A percentile compares a stretch with the other conserved stretches of the same genome.
Conservation (phyloP, 2,888 invertebrate species). For the Galerucella calmariensis region DNA sequence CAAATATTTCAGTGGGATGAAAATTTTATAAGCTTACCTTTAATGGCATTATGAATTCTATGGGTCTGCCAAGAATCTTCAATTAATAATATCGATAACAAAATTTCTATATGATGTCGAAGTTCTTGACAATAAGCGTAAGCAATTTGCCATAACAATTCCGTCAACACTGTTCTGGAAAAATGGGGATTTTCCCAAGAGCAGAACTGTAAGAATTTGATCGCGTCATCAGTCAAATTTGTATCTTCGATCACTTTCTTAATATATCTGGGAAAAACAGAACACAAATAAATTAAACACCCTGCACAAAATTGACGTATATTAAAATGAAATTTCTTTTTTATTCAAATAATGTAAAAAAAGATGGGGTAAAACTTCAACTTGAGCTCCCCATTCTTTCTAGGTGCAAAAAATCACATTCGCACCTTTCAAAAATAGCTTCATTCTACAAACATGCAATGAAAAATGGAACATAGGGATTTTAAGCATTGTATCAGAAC, state of each 20-base stretch:
- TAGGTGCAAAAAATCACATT: no score
- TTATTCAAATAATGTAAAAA: no score
- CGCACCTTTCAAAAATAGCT: no score
- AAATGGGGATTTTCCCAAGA: slow-evolving; percentile 98
- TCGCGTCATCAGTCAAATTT: slow-evolving; percentile 90
- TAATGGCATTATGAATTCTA: slow-evolving; percentile 92
- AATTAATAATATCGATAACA: slow-evolving; percentile 86
- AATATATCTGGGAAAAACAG: slow-evolving; percentile 74
- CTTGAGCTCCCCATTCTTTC: no score
- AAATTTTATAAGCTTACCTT: slow-evolving; percentile 65
- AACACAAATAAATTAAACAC: background rate
- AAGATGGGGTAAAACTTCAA: no score
- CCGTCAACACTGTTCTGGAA: slow-evolving; percentile 88
- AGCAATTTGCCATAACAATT: slow-evolving; percentile 90
- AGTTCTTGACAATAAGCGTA: slow-evolving; percentile 95
- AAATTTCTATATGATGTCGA: slow-evolving; percentile 89
- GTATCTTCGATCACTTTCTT: slow-evolving; percentile 96
- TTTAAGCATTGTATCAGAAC: no score
- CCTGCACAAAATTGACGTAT: no score
- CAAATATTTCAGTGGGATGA: no score
- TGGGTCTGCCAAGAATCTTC: slow-evolving; percentile 98
- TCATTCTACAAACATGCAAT: no score
- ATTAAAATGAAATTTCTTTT: no score
- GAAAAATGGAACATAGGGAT: no score
- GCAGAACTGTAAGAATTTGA: slow-evolving; percentile 90